Evolutionary conservation across 2,113 vertebrate species (phyloP), one percentile per base, ranked within the genome.

Genomic region (Bubo bubo): DNA sequence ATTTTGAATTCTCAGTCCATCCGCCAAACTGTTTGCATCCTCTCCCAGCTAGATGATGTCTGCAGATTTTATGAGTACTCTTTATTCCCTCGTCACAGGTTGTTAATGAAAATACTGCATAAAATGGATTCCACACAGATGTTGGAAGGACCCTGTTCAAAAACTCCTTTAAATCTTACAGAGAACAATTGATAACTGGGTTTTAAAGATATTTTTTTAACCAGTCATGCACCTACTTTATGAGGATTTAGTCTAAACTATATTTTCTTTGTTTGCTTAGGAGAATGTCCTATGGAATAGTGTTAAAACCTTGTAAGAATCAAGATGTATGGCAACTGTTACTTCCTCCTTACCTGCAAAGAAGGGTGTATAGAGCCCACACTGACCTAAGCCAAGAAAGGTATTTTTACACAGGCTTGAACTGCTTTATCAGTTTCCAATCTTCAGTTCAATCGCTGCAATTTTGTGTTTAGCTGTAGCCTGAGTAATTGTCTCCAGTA

Each of bases 31-130:
- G 92, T 97, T 97, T 97, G 96, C 96, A 96, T 96, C 97, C 86
- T 97, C 92, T 97, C 86, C 88, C 94, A 88, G 92, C 82, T 93
- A 96, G 97, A 96, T 97, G 97, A 94, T 96, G 90, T 97, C 96
- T 96, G 96, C 96, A 95, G 88, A 92, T 97, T 97, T 97, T 93
- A 97, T 88, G 96, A 97, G 92, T 92, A 94, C 93, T 93, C 95
- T 95, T 96, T 96, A 96, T 97, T 97, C 94, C 87, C 92, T 97
- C 85, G 50, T 97, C 97, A 97, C 94, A 97, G 94, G 95, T 95
- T 96, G 93, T 96, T 97, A 97, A 97, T 97, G 95, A 97, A 97
- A 97, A 94, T 92, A 97, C 95, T 93, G 93, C 90, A 94, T 90
- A 86, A 96, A 96, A 95, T 93, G 85, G 92, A 79, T 96, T 96